Evolutionary conservation across 2,797 vertebrate species (phyloP), one percentile per base, ranked within the genome.

Genomic region (Malurus leucopterus): DNA sequence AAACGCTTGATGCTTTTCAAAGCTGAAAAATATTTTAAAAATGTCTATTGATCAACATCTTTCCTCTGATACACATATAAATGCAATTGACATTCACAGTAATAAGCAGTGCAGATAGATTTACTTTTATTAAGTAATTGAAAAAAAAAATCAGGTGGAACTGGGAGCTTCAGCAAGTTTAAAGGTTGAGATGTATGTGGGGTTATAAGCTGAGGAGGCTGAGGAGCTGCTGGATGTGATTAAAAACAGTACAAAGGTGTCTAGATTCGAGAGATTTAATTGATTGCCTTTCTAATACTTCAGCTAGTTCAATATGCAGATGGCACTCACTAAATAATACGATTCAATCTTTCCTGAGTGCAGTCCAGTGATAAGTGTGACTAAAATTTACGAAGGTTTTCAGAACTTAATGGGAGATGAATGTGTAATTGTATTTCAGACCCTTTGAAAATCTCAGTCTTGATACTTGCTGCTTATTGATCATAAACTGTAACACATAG

Each of bases 1-100:
- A 74, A 95, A 19, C 32, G 76, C 94, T 77, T 76, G 84, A 53
- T 63, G 22, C 18, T 82, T 96, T 80, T 73, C 95, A 34, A 73
- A 78, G 49, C 41, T 86, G 61, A 76, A 71, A 8, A 21, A 41
- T 41, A 68, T 19, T 15, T 6, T 15, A 84, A 54, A 86, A 68
- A n/a, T 3, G 4, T 8, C 19, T 74, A 62, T 68, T 17, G 34
- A 54, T 34, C 41, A 65, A n/a, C 24, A 69, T 30, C 19, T 68
- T 85, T 71, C 14, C 22, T 77, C 40, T 85, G 36, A 79, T 69
- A 58, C 4, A 62, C 11, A 36, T 49, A 75, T 14, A 67, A 51
- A 77, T 74, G 55, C 32, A 80, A 83, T 51, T 72, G 51, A 44
- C n/a, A 41, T 71, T 71, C 43, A 62, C 15, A 69, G n/a, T 72